Percentiles rank a stretch among this genome's conserved stretches.
Conservation (phyloP, 2,888 invertebrate species). For the Vanessa cardui region DNA sequence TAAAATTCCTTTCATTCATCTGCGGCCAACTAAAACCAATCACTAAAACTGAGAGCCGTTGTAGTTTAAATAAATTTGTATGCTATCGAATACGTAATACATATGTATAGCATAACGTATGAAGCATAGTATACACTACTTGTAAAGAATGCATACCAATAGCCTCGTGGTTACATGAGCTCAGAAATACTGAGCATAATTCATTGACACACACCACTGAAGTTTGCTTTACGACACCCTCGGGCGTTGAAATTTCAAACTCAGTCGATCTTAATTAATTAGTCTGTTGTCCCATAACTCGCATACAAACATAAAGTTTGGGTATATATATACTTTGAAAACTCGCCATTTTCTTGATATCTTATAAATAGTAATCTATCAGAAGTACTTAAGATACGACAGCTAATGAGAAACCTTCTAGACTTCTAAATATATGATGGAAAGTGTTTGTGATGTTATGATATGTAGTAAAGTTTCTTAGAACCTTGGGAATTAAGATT, state of each 20-base stretch:
- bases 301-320: constrained; percentile 20
- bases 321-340: constrained; percentile 18
- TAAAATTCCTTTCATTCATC: no score
- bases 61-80: no score
- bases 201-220: constrained; percentile 33
- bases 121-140: not conserved
- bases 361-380: not conserved
- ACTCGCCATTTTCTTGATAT: constrained; percentile 12
- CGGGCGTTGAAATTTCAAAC: constrained; percentile 39
- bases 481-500: no score
- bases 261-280: constrained; percentile 42
- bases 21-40: no score
- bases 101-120: no score
- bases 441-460: no score
- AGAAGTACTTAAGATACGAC: not conserved
- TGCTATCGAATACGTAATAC: no score
- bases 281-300: constrained; percentile 36
- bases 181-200: constrained; percentile 22
- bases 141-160: not conserved
- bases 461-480: no score
- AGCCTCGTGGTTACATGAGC: not conserved
- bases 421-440: no score
- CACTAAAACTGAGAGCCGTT: no score
- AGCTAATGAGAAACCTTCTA: no score
- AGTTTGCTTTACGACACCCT: constrained; percentile 34